phyloP scores from a whole-genome alignment of 53 echinoderm and acorn worm species.

The Glandiceps talaboti region DNA sequence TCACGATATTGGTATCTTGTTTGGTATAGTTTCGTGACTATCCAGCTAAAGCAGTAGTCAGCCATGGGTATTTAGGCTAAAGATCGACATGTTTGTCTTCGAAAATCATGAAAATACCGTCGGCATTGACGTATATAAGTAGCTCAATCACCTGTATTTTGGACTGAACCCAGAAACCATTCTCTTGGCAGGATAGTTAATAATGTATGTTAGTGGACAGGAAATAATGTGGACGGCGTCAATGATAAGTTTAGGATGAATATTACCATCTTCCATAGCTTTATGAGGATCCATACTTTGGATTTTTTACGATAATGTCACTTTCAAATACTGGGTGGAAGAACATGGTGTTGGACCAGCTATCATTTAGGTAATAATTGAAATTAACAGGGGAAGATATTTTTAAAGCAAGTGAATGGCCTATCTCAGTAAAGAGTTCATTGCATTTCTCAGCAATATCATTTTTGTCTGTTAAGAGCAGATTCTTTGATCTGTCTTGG shows the following conservation, averaged over 20 bases:
- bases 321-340: neutral
- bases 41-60: too few species aligned
- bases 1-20: too few species aligned
- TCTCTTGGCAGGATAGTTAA: neutral
- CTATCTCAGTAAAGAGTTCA: slow-evolving; percentile 2
- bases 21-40: too few species aligned
- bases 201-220: neutral
- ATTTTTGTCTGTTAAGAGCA: neutral
- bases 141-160: too few species aligned
- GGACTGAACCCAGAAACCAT: too few species aligned
- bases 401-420: neutral
- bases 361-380: neutral
- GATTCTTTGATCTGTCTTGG: neutral
- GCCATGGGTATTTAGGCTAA: too few species aligned
- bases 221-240: neutral
- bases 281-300: neutral
- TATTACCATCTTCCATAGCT: neutral
- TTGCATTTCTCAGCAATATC: neutral
- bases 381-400: neutral
- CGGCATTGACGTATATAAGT: too few species aligned
- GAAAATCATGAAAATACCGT: too few species aligned
- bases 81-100: too few species aligned
- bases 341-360: neutral
- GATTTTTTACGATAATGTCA: slow-evolving; percentile 1
- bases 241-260: neutral